Percentiles rank a stretch among this genome's conserved stretches.
These are phyloP conservation scores for Cassiopea xamachana DNA, from an alignment of 30 jellyfish, hydroid and myxozoan genomes.

Conservation along the genomic window DNA sequence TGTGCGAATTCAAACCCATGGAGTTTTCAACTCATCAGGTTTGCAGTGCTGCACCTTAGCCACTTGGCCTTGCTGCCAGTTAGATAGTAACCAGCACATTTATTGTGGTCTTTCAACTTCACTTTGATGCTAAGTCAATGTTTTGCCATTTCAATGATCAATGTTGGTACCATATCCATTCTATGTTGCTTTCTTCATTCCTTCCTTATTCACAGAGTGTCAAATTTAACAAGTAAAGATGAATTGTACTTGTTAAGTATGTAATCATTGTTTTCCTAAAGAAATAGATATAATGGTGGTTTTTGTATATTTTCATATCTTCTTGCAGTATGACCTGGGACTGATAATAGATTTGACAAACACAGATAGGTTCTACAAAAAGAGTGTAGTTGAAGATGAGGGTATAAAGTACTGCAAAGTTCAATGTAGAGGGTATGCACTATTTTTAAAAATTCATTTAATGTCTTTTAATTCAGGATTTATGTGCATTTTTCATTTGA, in stretches of 20 bases:
- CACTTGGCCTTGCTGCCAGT: too few relatives aligned
- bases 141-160: too few relatives aligned
- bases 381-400: conserved; percentile 39
- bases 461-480: neutral
- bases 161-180: too few relatives aligned
- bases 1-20: too few relatives aligned
- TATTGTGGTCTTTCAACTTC: too few relatives aligned
- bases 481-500: neutral
- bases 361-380: conserved; percentile 85
- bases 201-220: too few relatives aligned
- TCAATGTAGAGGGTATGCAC: conserved; percentile 89
- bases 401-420: conserved; percentile 81
- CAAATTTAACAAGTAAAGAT: too few relatives aligned
- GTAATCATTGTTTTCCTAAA: neutral
- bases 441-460: neutral
- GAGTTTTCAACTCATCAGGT: too few relatives aligned
- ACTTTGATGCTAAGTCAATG: too few relatives aligned
- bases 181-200: too few relatives aligned
- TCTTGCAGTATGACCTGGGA: conserved; percentile 89
- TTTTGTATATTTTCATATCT: neutral
- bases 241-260: neutral
- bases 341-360: conserved; percentile 89
- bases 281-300: neutral
- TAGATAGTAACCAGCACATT: too few relatives aligned
- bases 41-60: too few relatives aligned